Base-by-base conservation (phyloP, 2,113 vertebrate species). In the Leptobrachium leishanense region DNA sequence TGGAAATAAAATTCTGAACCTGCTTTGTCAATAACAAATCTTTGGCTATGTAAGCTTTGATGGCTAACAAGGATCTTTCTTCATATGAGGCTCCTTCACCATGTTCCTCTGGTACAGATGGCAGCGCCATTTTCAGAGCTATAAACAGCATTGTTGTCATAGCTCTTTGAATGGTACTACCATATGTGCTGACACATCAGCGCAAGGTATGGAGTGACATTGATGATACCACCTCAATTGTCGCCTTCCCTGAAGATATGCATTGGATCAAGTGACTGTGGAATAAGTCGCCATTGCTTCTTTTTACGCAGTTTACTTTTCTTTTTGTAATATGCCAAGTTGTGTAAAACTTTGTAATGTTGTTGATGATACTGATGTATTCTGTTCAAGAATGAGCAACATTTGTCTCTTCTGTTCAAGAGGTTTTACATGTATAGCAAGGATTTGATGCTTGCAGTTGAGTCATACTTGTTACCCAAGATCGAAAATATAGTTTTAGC, bases 101-200 rank as follows among this genome's bases (percentile, higher is more conserved):
- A 0, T 0, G 68, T 59, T 65, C 63, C 63, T 68, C 2, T 90
- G 94, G 89, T 94, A 92, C 94, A 91, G 94, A 95, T 89, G 85
- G 89, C 89, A 96, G 95, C 91, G 93, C 95, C 95, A 96, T 97
- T 96, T 93, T 89, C 92, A 94, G 95, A 96, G 95, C 94, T 96
- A 92, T 96, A 88, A 96, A 94, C 90, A 91, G 87, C 79, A 85
- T 91, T 74, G 81, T 88, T 84, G 89, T 95, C 93, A 96, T 95
- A 96, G 95, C 95, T 96, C 95, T 97, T 94, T 94, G 94, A 95
- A 96, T 97, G 95, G 95, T 95, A 90, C 95, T 96, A 94, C 94
- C 89, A 88, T 95, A 92, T 87, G 95, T 86, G 92, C 88, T 83
- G 87, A 90, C 87, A 86, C 87, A 88, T 81, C 94, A 86, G 79